Evolutionary conservation across 2,797 vertebrate genomes (phyloP).

Genomic region (Salmo trutta): DNA sequence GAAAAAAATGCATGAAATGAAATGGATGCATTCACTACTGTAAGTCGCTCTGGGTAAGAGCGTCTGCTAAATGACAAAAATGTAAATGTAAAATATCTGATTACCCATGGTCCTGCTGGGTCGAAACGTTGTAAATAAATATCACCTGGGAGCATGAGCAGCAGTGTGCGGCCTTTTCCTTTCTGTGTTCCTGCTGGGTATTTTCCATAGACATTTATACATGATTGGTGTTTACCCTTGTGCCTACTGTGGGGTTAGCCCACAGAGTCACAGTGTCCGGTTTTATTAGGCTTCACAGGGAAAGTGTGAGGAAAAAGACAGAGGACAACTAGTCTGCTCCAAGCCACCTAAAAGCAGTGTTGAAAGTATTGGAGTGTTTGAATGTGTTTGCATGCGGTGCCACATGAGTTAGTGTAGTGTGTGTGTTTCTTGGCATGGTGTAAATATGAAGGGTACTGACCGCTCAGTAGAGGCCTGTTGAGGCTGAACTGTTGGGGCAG

Average conservation of each 20-base stretch:
- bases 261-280: conserved; percentile 19
- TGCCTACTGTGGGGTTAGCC: conserved; percentile 8
- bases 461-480: conserved; percentile 94
- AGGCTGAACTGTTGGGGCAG: conserved; percentile 89
- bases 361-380: not conserved
- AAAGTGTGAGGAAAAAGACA: not conserved
- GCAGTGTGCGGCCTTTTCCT: too few relatives aligned
- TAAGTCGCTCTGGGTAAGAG: too few relatives aligned
- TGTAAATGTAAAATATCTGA: conserved; percentile 7
- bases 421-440: not conserved
- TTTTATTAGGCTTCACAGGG: too few relatives aligned
- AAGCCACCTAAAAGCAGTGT: not conserved
- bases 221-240: conserved; percentile 4
- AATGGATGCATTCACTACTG: too few relatives aligned
- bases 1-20: too few relatives aligned
- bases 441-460: conserved; percentile 69
- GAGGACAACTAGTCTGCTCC: not conserved
- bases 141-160: too few relatives aligned
- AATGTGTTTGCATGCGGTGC: not conserved
- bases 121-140: not conserved
- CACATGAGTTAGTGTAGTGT: too few relatives aligned
- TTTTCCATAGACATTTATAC: conserved; percentile 30
- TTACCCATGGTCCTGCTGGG: conserved; percentile 35
- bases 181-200: conserved; percentile 26
- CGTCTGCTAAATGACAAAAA: too few relatives aligned